Conservation (phyloP, 2,113 vertebrate species). For the Microcebus ravelobensis region DNA sequence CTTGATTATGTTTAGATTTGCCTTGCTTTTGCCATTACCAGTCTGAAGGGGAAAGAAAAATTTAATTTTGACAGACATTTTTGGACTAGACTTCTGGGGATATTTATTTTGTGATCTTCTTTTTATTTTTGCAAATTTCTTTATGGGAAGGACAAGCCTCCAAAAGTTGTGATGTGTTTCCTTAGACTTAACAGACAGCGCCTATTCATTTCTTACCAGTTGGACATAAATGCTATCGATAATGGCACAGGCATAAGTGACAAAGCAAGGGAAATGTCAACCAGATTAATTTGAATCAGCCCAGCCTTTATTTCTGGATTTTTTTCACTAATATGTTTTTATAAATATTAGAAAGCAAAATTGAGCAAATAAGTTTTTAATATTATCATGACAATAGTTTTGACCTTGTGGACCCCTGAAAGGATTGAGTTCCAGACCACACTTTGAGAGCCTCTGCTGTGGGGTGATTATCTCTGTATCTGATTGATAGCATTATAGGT, state of each 20-base stretch:
- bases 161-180: neutral
- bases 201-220: constrained; percentile 3
- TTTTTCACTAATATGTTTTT: neutral
- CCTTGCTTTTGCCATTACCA: neutral
- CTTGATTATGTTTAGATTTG: neutral
- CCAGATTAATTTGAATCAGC: neutral
- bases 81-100: neutral
- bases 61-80: neutral
- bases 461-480: neutral
- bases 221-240: neutral
- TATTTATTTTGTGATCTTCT: neutral
- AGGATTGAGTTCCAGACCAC: neutral
- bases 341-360: constrained; percentile 33
- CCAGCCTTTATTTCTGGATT: constrained; percentile 8
- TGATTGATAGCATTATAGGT: neutral
- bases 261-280: constrained; percentile 9
- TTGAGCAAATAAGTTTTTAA: neutral
- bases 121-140: constrained; percentile 1
- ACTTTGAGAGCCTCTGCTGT: neutral
- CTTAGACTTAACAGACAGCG: neutral
- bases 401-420: neutral
- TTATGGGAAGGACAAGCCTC: neutral
- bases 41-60: neutral
- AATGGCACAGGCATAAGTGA: neutral
- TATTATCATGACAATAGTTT: neutral